Evolutionary conservation across 1,140 invertebrate genomes (phyloP).

Genomic region (Harlomillsia oculata): DNA sequence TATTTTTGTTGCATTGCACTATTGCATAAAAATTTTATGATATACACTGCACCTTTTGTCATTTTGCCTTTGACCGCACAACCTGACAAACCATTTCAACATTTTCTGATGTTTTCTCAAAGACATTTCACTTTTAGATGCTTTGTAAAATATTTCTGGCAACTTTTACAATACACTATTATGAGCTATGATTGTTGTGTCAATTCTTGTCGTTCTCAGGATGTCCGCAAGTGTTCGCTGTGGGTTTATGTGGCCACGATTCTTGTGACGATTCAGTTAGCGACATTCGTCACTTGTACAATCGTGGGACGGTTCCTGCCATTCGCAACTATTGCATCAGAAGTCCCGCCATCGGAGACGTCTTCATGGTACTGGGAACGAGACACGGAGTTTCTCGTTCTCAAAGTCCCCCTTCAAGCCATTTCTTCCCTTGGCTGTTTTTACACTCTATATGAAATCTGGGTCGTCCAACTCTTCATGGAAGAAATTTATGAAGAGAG

Average conservation of each 20-base stretch:
- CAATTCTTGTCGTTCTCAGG: not conserved
- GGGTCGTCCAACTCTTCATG: constrained; percentile 22
- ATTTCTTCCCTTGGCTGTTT: constrained; percentile 18
- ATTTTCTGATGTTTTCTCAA: not conserved
- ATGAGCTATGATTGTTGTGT: not conserved
- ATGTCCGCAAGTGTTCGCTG: constrained; percentile 6
- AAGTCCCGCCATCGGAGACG: not conserved
- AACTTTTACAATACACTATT: no score
- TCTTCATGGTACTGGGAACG: constrained; percentile 10
- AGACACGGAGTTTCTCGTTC: constrained; percentile 6
- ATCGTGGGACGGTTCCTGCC: constrained; percentile 11
- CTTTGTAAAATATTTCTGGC: not conserved
- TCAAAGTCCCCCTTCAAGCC: constrained; percentile 20
- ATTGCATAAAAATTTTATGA: no score
- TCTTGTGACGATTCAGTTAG: constrained; percentile 9
- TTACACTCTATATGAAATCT: constrained; percentile 28
- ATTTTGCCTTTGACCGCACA: no score
- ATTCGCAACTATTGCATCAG: not conserved
- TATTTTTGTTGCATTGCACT: no score
- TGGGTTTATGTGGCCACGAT: constrained; percentile 6
- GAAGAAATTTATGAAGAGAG: constrained; percentile 19
- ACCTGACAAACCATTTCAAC: no score
- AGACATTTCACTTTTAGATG: not conserved
- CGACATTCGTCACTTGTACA: constrained; percentile 5
- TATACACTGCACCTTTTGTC: no score